A percentile compares a stretch with the other conserved stretches of the same genome.
Conservation (phyloP, 2,113 vertebrate species). For the Saccopteryx bilineata region DNA sequence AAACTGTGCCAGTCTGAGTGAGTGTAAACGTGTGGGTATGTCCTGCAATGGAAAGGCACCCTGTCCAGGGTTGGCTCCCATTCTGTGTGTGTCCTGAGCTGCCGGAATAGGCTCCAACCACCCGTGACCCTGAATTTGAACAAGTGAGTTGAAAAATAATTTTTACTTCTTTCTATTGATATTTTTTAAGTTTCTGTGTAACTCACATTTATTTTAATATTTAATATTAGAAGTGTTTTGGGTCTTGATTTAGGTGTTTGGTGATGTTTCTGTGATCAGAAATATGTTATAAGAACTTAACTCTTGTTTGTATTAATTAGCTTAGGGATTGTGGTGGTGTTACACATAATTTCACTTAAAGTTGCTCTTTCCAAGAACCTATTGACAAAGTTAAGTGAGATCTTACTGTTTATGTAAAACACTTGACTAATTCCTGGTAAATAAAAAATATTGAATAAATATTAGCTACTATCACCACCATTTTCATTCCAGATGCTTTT, state of each 20-base stretch:
- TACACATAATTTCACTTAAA: neutral
- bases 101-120: neutral
- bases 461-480: neutral
- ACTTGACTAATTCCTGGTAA: neutral
- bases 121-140: neutral
- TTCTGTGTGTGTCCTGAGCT: neutral
- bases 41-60: neutral
- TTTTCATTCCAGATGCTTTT: neutral
- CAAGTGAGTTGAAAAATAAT: neutral
- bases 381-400: neutral
- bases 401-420: neutral
- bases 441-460: constrained; percentile 1
- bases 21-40: neutral
- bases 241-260: neutral
- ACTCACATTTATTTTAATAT: neutral
- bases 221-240: neutral
- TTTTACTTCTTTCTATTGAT: neutral
- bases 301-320: neutral
- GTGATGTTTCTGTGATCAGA: neutral
- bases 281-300: neutral
- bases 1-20: neutral
- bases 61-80: neutral
- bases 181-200: neutral
- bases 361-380: neutral
- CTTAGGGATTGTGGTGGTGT: neutral